These are phyloP conservation scores for Diarsia mendica DNA, from an alignment of 2,888 invertebrate species.

Conservation along the genomic window DNA sequence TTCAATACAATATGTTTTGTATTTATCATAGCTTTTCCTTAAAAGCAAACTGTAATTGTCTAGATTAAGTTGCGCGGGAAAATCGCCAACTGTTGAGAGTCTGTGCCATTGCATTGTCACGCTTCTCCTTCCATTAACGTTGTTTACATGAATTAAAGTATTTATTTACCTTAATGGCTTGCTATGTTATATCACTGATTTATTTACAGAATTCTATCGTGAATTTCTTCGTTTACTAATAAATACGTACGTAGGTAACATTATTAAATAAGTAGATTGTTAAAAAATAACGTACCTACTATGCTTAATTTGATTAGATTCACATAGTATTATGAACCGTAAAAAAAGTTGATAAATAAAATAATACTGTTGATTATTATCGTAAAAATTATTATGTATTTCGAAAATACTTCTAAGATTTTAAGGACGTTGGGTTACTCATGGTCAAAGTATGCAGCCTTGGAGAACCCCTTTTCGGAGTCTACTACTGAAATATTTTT, in stretches of 20 bases:
- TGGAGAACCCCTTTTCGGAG: neutral
- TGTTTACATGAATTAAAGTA: constrained; percentile 1
- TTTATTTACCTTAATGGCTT: constrained; percentile 7
- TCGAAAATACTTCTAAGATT: no score
- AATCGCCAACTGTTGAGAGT: constrained; percentile 32
- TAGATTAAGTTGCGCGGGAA: constrained; percentile 51
- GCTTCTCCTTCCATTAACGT: neutral
- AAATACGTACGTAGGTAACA: neutral
- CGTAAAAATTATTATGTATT: neutral
- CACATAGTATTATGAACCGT: neutral
- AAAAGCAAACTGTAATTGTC: constrained; percentile 5
- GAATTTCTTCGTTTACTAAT: neutral
- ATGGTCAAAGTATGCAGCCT: neutral
- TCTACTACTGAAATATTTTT: neutral
- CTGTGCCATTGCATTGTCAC: neutral
- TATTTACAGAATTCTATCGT: neutral
- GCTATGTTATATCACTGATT: neutral
- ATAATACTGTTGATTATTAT: neutral
- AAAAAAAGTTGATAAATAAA: constrained; percentile 2
- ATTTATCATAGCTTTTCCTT: neutral
- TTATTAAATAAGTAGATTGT: neutral
- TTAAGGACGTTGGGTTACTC: neutral
- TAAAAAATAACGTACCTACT: neutral
- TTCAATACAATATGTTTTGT: neutral
- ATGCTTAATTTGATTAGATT: neutral